Evolutionary conservation across 2,797 vertebrate genomes (phyloP).

Genomic region (Toxotes lorentzi): DNA sequence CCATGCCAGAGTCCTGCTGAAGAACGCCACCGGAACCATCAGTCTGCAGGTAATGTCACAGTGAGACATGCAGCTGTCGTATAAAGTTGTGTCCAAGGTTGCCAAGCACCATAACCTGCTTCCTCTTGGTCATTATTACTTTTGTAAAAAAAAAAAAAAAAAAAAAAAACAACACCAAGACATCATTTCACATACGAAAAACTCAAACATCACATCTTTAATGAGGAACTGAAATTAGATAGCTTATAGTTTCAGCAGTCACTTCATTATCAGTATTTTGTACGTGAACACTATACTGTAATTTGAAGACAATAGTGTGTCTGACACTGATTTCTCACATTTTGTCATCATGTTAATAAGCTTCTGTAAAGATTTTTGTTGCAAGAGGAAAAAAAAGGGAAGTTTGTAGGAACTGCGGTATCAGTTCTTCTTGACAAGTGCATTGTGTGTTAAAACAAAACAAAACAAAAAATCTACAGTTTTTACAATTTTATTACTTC

Average conservation of each 20-base stretch:
- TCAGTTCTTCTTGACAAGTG: conserved; percentile 26
- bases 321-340: conserved; percentile 24
- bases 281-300: conserved; percentile 10
- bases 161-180: no score
- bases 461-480: neutral
- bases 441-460: conserved; percentile 4
- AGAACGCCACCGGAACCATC: conserved; percentile 86
- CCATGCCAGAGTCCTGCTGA: conserved; percentile 89
- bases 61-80: conserved; percentile 8
- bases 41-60: conserved; percentile 88
- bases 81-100: conserved; percentile 25
- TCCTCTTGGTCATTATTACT: conserved; percentile 18
- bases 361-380: conserved; percentile 6
- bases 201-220: conserved; percentile 5
- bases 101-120: conserved; percentile 25
- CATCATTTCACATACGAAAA: conserved; percentile 4
- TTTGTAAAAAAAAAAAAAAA: conserved; percentile 29
- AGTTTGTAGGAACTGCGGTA: neutral
- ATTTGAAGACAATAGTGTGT: conserved; percentile 24
- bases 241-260: neutral
- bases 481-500: neutral
- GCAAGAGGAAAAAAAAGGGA: neutral
- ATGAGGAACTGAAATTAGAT: neutral
- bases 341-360: conserved; percentile 20
- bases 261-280: conserved; percentile 22